Evolutionary conservation across 37 sponge, comb jelly and placozoan species (phyloP), one percentile per base, ranked within the genome.

Genomic region (Chondrilla cf. caribensis): DNA sequence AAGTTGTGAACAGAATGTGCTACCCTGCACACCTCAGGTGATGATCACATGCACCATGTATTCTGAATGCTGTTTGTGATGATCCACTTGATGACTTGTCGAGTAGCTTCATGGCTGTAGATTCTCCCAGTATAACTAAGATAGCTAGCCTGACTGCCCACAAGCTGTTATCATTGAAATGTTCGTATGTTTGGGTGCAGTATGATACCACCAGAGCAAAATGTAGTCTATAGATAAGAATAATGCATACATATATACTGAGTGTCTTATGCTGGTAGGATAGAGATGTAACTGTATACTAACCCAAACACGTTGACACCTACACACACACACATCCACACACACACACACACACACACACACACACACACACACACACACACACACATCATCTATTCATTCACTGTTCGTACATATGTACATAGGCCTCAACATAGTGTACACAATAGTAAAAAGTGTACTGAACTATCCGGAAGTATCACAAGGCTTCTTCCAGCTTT

Each of bases 401-500:
- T 22, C 41, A 5, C 19, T 31, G 0, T 0, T 24, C 25, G 9
- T 41, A 72, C 58, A 78, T 40, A 36, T 77, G 29, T 62, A 29
- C 64, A 62, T 15, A 62, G 64, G 18, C 6, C 64, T 62, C 4
- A 62, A n/a, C 29, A 62, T 62, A 62, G 64, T 62, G 4, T 62
- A 29, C 25, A 19, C 64, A 29, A 62, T 62, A 29, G 64, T 62
- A 15, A 62, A 62, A n/a, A 62, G 29, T 62, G 29, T 62, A 29
- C 29, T 62, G 64, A 28, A 62, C 29, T 62, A 62, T 62, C 29
- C 64, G 15, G 29, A 70, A 76, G 55, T 38, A 6, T 62, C 29
- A 29, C 64, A 87, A 19, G 81, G 88, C 60, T 97, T 97, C 88
- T 97, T 93, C 67, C 91, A 90, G 77, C 87, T 93, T 21, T 97